A percentile compares a stretch with the other conserved stretches of the same genome.
phyloP scores from a whole-genome alignment of 1,140 invertebrate genomes.

The Acromyrmex charruanus region DNA sequence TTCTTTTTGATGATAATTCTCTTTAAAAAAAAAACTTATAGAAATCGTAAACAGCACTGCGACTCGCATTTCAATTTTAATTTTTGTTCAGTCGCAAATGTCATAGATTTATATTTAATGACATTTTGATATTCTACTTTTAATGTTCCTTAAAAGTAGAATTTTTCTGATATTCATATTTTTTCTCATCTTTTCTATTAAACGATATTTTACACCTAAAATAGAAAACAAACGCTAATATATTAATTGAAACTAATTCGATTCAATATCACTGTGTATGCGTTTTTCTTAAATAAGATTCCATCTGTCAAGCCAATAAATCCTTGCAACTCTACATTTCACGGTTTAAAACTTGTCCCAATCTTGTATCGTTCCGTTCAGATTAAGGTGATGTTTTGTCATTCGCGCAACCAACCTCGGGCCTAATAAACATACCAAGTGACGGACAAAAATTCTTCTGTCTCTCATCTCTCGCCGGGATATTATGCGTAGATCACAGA shows the following conservation, averaged over 20 bases:
- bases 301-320: neutral
- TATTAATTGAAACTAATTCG: neutral
- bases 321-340: neutral
- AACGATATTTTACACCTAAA: slow-evolving; percentile 18
- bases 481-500: slow-evolving; percentile 35
- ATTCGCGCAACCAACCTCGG: neutral
- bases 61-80: neutral
- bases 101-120: neutral
- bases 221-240: neutral
- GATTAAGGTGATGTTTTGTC: neutral
- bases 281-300: neutral
- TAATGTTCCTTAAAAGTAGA: neutral
- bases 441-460: slow-evolving; percentile 26
- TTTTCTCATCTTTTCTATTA: neutral
- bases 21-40: neutral
- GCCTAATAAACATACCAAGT: too few relatives aligned
- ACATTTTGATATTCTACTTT: too few relatives aligned
- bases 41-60: neutral
- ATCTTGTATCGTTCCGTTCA: neutral
- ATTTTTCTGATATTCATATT: neutral
- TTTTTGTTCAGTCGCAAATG: neutral
- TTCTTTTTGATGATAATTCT: neutral
- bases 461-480: neutral
- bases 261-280: neutral
- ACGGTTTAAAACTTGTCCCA: neutral